These are phyloP conservation scores for Stictocephala bisonia DNA, from an alignment of 2,888 invertebrate genomes.

Conservation along the genomic window DNA sequence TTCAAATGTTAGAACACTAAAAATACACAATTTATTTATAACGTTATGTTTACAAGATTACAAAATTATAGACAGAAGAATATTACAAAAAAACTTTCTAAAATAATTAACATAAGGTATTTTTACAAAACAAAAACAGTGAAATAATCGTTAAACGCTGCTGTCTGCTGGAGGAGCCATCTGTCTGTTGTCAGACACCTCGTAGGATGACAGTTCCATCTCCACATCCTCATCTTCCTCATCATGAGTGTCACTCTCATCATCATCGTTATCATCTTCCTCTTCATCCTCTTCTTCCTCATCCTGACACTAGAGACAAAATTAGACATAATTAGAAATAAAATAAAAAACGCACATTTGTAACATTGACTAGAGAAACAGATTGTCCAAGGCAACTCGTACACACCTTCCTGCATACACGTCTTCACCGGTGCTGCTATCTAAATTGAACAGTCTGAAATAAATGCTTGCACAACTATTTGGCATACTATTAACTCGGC, in stretches of 20 bases:
- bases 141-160: constrained; percentile 4
- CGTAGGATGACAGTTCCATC: constrained; percentile 57
- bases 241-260: constrained; percentile 72
- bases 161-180: constrained; percentile 49
- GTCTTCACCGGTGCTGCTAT: too few species aligned
- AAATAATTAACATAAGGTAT: too few species aligned
- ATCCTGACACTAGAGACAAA: constrained; percentile 57
- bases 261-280: constrained; percentile 72
- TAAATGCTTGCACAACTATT: too few species aligned
- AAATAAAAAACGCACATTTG: not conserved
- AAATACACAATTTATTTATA: too few species aligned
- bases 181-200: constrained; percentile 50
- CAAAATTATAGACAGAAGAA: too few species aligned
- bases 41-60: too few species aligned
- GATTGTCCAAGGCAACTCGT: too few species aligned
- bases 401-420: too few species aligned
- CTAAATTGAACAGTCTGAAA: too few species aligned
- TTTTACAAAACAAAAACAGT: not conserved
- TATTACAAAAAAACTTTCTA: too few species aligned
- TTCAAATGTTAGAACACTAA: too few species aligned
- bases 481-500: too few species aligned
- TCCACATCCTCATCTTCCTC: constrained; percentile 71
- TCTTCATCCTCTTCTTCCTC: constrained; percentile 72
- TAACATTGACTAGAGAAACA: not conserved
- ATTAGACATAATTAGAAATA: not conserved